Base-by-base conservation (phyloP, 2,113 vertebrate genomes). In the Gobius niger region DNA sequence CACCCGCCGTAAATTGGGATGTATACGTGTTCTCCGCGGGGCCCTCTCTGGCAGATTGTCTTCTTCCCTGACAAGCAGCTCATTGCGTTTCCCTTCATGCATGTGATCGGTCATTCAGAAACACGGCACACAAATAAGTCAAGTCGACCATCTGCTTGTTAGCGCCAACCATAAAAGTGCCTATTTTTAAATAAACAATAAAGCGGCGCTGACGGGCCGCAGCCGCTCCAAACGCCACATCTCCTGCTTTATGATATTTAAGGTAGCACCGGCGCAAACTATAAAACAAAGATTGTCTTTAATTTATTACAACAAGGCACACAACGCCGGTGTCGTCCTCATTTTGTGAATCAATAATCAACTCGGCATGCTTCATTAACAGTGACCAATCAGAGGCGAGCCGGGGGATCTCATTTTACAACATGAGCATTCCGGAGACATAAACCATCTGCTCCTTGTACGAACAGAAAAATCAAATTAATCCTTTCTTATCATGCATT, bases 261-360 rank as follows among this genome's bases (percentile, higher is more conserved):
- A 95, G 94, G 94, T 95, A 92, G 92, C 92, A 95, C 94, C 94
- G 94, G 94, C 93, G 93, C 94, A 95, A 92, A 93, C 92, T 47
- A 95, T 94, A 94, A 95, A 96, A 96, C 94, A 95, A 82, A 77
- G 82, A 82, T 93, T 86, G 94, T 94, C 95, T 98, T 99, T 97
- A 96, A 98, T 98, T 97, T 96, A 98, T 98, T 94, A 96, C 93
- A 94, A 93, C 94, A 96, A 95, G 94, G 95, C 95, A 95, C 96
- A 95, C 96, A 95, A 94, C 96, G 93, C 95, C 94, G 93, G 95
- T 97, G 96, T 97, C 94, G 96, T 98, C 96, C 98, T 98, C 97
- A 99, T 99, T 99, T 99, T 98, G 97, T 98, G 98, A 99, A 98
- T 98, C 97, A 99, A 99, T 99, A 99, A 99, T 98, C 98, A 98